Evolutionary conservation across 2,797 vertebrate species (phyloP).

Genomic region (Aselliscus stoliczkanus): DNA sequence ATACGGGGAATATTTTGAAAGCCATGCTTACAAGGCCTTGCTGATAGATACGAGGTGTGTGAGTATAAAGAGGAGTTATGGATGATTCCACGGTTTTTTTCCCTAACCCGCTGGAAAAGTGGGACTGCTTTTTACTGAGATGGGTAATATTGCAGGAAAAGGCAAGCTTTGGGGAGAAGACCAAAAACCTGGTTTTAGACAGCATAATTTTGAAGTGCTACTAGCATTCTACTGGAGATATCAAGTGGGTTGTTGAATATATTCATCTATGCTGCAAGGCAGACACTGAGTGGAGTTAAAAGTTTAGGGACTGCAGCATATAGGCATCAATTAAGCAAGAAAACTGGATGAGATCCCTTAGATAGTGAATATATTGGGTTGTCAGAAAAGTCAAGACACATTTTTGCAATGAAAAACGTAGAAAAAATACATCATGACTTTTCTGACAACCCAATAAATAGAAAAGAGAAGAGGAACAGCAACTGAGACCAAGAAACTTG

Average conservation of each 20-base stretch:
- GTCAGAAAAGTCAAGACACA: too few relatives aligned
- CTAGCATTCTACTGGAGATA: not conserved
- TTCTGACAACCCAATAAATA: too few relatives aligned
- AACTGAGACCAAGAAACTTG: not conserved
- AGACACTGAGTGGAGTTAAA: not conserved
- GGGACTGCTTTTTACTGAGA: not conserved
- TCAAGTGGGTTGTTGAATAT: not conserved
- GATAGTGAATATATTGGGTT: not conserved
- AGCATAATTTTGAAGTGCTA: not conserved
- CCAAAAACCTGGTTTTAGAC: not conserved
- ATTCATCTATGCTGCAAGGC: not conserved
- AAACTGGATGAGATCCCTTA: not conserved
- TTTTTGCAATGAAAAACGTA: too few relatives aligned
- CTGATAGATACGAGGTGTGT: constrained; percentile 13
- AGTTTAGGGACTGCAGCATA: not conserved
- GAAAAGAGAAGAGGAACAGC: not conserved
- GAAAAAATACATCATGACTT: too few relatives aligned
- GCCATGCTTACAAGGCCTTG: not conserved
- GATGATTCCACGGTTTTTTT: not conserved
- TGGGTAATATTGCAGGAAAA: not conserved
- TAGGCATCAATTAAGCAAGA: not conserved
- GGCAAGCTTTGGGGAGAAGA: not conserved
- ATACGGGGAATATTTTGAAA: constrained; percentile 3
- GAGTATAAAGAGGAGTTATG: not conserved
- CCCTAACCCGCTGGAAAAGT: not conserved